Percentiles rank a stretch among this genome's conserved stretches.
phyloP scores from a whole-genome alignment of 2,113 vertebrate genomes.

The Ardeotis arabs region DNA sequence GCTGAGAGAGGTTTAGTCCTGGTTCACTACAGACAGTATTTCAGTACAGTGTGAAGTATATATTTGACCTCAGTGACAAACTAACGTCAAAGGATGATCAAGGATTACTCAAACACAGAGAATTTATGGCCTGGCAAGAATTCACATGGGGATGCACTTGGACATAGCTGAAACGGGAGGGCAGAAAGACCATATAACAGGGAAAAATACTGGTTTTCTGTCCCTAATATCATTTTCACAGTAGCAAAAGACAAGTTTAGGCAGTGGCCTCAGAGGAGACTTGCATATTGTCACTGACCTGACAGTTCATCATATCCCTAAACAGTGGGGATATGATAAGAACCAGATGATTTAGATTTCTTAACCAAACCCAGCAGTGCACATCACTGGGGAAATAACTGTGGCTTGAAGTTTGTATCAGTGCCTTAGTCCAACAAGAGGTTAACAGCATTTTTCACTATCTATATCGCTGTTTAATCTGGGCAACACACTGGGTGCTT shows the following conservation, averaged over 20 bases:
- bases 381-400: constrained; percentile 44
- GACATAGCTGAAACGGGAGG: neutral
- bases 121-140: neutral
- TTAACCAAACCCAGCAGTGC: constrained; percentile 50
- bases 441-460: constrained; percentile 47
- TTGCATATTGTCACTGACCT: constrained; percentile 60
- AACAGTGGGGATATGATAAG: constrained; percentile 62
- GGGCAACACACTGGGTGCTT: neutral
- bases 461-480: constrained; percentile 15
- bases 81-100: neutral
- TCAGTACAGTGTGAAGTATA: neutral
- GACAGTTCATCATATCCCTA: constrained; percentile 62
- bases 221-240: constrained; percentile 28
- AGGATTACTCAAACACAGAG: neutral
- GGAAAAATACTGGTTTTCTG: neutral
- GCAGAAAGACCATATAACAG: neutral
- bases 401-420: constrained; percentile 12
- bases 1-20: neutral
- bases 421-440: constrained; percentile 6
- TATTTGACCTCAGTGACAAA: neutral
- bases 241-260: constrained; percentile 63
- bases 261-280: constrained; percentile 33
- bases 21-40: neutral
- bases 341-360: constrained; percentile 72
- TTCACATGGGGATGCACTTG: neutral